phyloP scores from a whole-genome alignment of 2,797 vertebrate species.

The Hypotaenidia okinawae region DNA sequence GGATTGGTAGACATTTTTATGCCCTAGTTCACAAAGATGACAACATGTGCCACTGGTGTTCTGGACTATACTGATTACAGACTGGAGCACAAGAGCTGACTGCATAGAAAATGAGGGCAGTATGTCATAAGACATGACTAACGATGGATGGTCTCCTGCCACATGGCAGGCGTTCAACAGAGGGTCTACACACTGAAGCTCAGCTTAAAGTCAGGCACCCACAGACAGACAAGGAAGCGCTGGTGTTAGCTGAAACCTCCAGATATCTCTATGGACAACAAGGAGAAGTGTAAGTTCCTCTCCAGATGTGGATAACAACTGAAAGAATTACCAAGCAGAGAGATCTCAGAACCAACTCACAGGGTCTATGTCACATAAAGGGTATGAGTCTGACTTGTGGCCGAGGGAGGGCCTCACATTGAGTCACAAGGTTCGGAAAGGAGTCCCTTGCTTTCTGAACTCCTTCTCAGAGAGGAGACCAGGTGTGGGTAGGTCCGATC shows the following conservation, averaged over 20 bases:
- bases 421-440: too few relatives aligned
- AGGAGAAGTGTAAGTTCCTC: not conserved
- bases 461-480: too few relatives aligned
- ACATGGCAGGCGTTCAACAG: not conserved
- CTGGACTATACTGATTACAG: not conserved
- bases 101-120: not conserved
- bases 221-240: not conserved
- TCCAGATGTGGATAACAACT: not conserved
- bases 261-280: not conserved
- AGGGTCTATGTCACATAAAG: not conserved
- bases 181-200: not conserved
- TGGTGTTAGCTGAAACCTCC: not conserved
- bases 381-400: too few relatives aligned
- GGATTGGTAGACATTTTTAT: not conserved
- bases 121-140: not conserved
- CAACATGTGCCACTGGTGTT: not conserved
- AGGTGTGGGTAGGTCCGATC: too few relatives aligned
- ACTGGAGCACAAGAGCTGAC: not conserved
- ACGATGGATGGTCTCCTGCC: not conserved
- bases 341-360: not conserved
- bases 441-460: too few relatives aligned
- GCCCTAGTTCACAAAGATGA: not conserved
- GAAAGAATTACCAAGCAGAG: not conserved
- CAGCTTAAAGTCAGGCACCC: not conserved
- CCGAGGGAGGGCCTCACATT: too few relatives aligned